These are phyloP conservation scores for Anneissia japonica DNA, from an alignment of 35 echinoderm and acorn worm genomes.

Conservation along the genomic window DNA sequence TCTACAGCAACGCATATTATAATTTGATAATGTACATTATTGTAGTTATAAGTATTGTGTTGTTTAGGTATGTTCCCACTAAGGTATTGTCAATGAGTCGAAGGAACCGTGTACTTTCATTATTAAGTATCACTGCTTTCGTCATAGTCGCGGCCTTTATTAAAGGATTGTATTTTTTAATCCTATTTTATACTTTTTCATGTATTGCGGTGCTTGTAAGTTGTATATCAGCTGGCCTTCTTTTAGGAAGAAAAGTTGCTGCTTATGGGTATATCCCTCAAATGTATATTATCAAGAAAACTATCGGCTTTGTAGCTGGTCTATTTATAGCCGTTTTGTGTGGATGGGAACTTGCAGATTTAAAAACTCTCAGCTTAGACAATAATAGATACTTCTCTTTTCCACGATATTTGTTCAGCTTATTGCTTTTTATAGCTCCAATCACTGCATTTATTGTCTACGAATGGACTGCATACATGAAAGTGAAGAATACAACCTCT, in stretches of 20 bases:
- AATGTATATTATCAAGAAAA: neutral
- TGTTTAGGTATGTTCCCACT: neutral
- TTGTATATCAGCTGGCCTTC: neutral
- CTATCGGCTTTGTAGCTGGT: neutral
- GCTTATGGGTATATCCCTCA: neutral
- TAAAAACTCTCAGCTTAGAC: too few species aligned
- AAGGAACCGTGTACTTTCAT: neutral
- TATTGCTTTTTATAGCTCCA: neutral
- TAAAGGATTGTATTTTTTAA: neutral
- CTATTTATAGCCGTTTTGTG: neutral
- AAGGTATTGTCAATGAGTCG: neutral
- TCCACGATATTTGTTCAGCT: neutral
- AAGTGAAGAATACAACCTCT: neutral
- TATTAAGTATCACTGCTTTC: neutral
- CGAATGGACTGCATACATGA: neutral
- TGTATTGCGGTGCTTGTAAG: neutral
- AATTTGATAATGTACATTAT: neutral
- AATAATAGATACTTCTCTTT: neutral
- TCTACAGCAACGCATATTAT: neutral
- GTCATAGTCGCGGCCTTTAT: neutral
- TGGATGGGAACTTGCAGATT: neutral
- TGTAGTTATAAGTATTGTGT: neutral
- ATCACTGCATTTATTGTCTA: neutral
- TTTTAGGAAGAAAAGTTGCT: neutral
- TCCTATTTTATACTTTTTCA: neutral